Evolutionary conservation across 2,797 vertebrate species (phyloP).

Genomic region (Dromococcyx pavoninus): DNA sequence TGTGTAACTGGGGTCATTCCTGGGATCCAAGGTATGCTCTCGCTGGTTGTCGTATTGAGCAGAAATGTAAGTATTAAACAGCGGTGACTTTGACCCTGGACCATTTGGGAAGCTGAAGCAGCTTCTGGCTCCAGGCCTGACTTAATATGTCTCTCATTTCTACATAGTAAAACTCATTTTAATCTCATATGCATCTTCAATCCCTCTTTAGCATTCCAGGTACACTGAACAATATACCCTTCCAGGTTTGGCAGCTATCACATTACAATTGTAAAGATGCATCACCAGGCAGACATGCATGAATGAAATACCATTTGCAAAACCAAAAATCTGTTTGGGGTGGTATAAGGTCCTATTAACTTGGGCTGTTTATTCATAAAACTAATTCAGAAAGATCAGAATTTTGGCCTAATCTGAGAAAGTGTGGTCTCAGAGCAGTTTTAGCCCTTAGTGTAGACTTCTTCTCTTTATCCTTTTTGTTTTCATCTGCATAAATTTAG

Average conservation of each 20-base stretch:
- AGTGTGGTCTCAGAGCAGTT: rapidly evolving
- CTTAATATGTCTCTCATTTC: background rate
- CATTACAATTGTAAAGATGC: background rate
- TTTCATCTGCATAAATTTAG: background rate
- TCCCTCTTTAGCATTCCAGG: background rate
- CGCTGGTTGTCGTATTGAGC: background rate
- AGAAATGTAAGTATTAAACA: background rate
- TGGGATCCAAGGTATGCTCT: background rate
- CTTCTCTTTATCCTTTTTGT: background rate
- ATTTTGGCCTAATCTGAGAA: background rate
- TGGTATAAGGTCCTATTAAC: slow-evolving; percentile 19
- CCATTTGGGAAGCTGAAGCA: background rate
- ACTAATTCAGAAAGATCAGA: background rate
- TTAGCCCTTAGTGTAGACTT: background rate
- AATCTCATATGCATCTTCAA: background rate
- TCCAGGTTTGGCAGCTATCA: background rate
- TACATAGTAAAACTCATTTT: background rate
- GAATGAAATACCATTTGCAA: slow-evolving; percentile 11
- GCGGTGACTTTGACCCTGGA: background rate
- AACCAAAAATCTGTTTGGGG: slow-evolving; percentile 5
- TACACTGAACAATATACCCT: background rate
- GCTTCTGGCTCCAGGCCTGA: background rate
- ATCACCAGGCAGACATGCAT: background rate
- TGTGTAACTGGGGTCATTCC: background rate
- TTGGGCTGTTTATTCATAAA: background rate